phyloP scores from a whole-genome alignment of 2,113 vertebrate species.

The Protobothrops mucrosquamatus region DNA sequence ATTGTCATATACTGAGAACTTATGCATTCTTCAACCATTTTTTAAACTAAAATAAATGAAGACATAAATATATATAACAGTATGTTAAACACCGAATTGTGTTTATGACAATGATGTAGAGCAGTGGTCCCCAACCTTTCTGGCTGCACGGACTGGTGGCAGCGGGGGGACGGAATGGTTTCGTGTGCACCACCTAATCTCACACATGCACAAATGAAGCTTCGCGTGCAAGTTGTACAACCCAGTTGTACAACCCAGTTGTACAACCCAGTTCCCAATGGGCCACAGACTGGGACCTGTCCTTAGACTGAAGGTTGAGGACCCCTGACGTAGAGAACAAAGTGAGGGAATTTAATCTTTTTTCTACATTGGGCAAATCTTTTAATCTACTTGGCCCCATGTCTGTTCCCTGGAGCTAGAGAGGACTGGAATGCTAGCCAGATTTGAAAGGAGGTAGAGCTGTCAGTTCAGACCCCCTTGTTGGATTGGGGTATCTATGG shows the following conservation, averaged over 20 bases:
- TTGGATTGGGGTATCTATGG: not conserved
- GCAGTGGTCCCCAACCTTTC: not conserved
- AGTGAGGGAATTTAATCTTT: not conserved
- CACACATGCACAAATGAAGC: not conserved
- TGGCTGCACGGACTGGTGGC: not conserved
- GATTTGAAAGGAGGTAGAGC: not conserved
- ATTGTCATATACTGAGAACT: not conserved
- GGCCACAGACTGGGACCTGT: not conserved
- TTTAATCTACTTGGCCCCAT: not conserved
- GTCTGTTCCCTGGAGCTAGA: not conserved
- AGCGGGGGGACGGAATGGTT: not conserved
- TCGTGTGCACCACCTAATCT: not conserved
- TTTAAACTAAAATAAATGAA: not conserved
- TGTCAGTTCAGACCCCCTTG: not conserved
- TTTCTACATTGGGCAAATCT: not conserved
- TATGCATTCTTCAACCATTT: conserved; percentile 12
- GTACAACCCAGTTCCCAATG: not conserved
- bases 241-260: not conserved
- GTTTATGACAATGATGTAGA: not conserved
- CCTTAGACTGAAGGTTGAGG: not conserved
- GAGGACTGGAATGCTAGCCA: not conserved
- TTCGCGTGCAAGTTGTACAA: not conserved
- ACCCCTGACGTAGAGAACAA: not conserved
- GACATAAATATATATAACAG: not conserved
- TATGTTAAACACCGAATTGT: conserved; percentile 40